Conservation (phyloP, 2,797 vertebrate species). For the Lemur catta region DNA sequence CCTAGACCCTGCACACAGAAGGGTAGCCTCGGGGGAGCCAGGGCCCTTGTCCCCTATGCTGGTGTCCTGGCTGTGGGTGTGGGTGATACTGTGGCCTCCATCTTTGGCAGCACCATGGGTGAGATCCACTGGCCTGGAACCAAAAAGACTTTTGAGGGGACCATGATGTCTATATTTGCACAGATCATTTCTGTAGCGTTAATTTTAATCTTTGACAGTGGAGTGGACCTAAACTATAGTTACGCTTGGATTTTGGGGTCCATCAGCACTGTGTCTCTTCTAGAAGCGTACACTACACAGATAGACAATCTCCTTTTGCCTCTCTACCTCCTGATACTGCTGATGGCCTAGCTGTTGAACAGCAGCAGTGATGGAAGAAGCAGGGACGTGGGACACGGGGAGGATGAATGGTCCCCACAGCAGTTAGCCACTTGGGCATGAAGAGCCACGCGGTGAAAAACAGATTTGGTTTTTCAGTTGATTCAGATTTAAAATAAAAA, state of each 20-base stretch:
- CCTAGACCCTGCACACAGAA: conserved; percentile 92
- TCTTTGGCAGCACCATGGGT: conserved; percentile 94
- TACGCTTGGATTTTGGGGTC: conserved; percentile 96
- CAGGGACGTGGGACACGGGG: background rate
- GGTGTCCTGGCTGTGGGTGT: conserved; percentile 96
- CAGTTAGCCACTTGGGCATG: background rate
- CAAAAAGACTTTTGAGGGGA: conserved; percentile 97
- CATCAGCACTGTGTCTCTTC: conserved; percentile 93
- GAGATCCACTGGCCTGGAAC: conserved; percentile 98
- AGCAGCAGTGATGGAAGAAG: background rate
- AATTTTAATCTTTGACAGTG: conserved; percentile 94
- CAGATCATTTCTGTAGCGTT: conserved; percentile 96
- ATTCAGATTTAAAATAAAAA: conserved; percentile 73
- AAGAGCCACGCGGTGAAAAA: background rate
- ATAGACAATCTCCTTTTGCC: conserved; percentile 98
- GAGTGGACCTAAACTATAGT: conserved; percentile 93
- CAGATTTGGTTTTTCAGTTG: conserved; percentile 45
- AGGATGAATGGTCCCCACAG: background rate
- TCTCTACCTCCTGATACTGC: conserved; percentile 95
- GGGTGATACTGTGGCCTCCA: conserved; percentile 94
- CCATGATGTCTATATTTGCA: conserved; percentile 94
- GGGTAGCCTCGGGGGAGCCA: conserved; percentile 87
- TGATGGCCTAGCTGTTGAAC: conserved; percentile 88
- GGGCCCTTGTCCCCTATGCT: conserved; percentile 93
- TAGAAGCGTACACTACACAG: conserved; percentile 96